Base-by-base conservation (phyloP, 2,888 invertebrate species). In the Polia nebulosa region DNA sequence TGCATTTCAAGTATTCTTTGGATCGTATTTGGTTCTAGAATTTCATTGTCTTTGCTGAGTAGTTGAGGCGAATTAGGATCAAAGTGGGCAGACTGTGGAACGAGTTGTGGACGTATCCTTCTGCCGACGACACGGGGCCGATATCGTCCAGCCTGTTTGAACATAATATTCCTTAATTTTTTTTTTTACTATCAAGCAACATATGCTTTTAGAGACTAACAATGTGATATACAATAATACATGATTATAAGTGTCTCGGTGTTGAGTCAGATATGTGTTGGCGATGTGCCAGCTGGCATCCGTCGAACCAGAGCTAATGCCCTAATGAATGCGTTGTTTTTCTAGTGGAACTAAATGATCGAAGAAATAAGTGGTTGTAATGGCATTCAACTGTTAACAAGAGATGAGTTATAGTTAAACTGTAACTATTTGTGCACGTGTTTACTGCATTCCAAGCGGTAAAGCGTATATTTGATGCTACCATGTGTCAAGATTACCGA, bases 71-170 rank as follows among this genome's bases (percentile, higher is more conserved):
- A 77, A 60, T 60, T 87, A 47, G 93, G 90, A 85, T 94, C 93
- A 67, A 92, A 92, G 78, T 88, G 89, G 75, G 89, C 85, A 68
- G 90, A 85, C 82, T 88, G 90, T 59, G 90, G 83, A 71, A 88
- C 77, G 82, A 91, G 91, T 72, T 91, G 87, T 72, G 90, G 87
- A 60, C 90, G 91, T 71, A 92, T 88, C 87, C 92, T 92, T 91
- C 92, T 91, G 87, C 92, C 90, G 85, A 92, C 91, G 90, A 88
- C 91, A 87, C 93, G 92, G 81, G 92, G 92, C 78, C 94, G 94
- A 89, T 95, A 95, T 87, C 94, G 93, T 91, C 90, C 91, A 82
- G 96, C 96, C 96, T 96, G 95, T 94, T 91, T 88, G 86, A 89
- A 94, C 87, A 95, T 87, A 94, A 93, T 85, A 88, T 85, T 75